A percentile compares a stretch with the other conserved stretches of the same genome.
Conservation (phyloP, 1,140 invertebrate genomes). For the Psilanteris sp. region DNA sequence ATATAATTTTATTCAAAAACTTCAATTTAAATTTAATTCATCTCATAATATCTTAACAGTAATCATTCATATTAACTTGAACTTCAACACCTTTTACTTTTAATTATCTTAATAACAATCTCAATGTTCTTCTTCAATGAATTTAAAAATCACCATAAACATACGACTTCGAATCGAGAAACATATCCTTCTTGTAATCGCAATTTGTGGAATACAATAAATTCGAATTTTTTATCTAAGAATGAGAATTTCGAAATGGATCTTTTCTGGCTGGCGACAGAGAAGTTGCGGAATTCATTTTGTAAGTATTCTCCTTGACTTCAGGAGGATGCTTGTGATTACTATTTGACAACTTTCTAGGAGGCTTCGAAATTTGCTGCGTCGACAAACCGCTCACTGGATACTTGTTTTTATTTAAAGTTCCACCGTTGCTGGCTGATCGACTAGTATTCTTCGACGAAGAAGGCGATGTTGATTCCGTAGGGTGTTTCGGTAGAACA, state of each 20-base stretch:
- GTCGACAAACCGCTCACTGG: constrained; percentile 83
- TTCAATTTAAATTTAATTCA: too few relatives aligned
- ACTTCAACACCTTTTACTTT: too few relatives aligned
- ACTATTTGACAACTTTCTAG: constrained; percentile 80
- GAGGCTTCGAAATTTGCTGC: constrained; percentile 81
- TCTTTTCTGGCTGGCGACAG: constrained; percentile 69
- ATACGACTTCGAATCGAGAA: too few relatives aligned
- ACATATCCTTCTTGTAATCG: neutral
- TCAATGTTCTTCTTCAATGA: too few relatives aligned
- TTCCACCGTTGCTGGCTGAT: constrained; percentile 69
- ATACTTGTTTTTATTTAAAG: constrained; percentile 79
- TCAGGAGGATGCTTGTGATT: constrained; percentile 83
- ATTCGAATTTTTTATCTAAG: too few relatives aligned
- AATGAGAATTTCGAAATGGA: constrained; percentile 71
- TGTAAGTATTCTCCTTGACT: constrained; percentile 66
- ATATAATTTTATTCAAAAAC: too few relatives aligned
- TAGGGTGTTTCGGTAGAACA: constrained; percentile 85
- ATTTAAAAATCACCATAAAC: too few relatives aligned
- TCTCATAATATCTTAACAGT: too few relatives aligned
- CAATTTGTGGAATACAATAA: constrained; percentile 5
- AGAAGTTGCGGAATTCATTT: constrained; percentile 50
- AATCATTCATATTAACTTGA: too few relatives aligned
- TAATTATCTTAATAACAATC: too few relatives aligned
- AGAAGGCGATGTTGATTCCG: constrained; percentile 64
- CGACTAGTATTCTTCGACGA: constrained; percentile 70